Evolutionary conservation across 2,888 invertebrate species (phyloP).

Genomic region (Plagodis pulveraria): DNA sequence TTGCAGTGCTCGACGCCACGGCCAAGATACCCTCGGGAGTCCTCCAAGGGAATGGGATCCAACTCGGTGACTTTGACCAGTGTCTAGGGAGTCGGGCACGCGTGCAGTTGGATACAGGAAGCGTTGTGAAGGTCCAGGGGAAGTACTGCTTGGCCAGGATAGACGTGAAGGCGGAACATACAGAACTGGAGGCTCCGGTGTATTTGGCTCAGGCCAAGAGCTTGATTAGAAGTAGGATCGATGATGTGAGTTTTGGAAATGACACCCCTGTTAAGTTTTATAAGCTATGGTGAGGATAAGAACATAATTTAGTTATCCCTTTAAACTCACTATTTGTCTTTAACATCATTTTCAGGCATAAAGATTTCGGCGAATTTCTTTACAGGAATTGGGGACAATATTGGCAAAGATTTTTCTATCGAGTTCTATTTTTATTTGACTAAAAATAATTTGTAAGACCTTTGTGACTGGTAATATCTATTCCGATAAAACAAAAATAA

Average conservation of each 20-base stretch:
- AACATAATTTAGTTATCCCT: too few relatives aligned
- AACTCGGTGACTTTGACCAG: conserved; percentile 89
- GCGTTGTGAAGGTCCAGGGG: conserved; percentile 86
- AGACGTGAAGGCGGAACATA: conserved; percentile 85
- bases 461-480: too few relatives aligned
- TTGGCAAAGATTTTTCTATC: too few relatives aligned
- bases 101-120: conserved; percentile 83
- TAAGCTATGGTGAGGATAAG: too few relatives aligned
- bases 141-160: conserved; percentile 88
- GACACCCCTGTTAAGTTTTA: background rate
- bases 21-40: conserved; percentile 89
- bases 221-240: conserved; percentile 86
- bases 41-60: conserved; percentile 88
- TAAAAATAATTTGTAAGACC: too few relatives aligned
- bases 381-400: too few relatives aligned
- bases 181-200: conserved; percentile 86
- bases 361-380: too few relatives aligned
- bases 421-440: too few relatives aligned
- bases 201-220: conserved; percentile 87
- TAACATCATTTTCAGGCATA: too few relatives aligned
- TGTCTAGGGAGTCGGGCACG: conserved; percentile 86
- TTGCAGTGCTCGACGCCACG: conserved; percentile 89
- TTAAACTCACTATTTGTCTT: too few relatives aligned
- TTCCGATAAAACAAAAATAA: too few relatives aligned
- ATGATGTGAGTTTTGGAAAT: conserved; percentile 80